These are phyloP conservation scores for Drosophila mojavensis DNA, from an alignment of 1,140 invertebrate species.

Conservation along the genomic window DNA sequence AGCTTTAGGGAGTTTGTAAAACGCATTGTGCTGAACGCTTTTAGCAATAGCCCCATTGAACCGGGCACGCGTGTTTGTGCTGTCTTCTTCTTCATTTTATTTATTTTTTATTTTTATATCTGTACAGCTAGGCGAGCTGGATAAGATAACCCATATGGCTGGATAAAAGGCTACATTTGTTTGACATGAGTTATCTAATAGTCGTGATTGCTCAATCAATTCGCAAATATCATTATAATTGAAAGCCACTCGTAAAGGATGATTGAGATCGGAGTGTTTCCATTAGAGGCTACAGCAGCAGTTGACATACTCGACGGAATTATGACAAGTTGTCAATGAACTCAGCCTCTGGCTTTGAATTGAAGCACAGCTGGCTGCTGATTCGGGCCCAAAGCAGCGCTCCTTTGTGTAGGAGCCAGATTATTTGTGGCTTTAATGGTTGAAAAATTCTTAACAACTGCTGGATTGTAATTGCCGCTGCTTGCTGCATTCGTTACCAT, in stretches of 20 bases:
- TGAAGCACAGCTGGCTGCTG: neutral
- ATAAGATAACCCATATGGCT: slow-evolving; percentile 47
- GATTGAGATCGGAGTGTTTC: slow-evolving; percentile 1
- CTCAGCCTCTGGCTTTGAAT: neutral
- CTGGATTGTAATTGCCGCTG: slow-evolving; percentile 66
- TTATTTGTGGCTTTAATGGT: slow-evolving; percentile 47
- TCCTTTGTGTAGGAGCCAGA: slow-evolving; percentile 13
- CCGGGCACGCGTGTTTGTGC: slow-evolving; percentile 61
- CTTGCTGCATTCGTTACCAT: slow-evolving; percentile 77
- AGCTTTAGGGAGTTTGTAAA: slow-evolving; percentile 72
- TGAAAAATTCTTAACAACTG: slow-evolving; percentile 62
- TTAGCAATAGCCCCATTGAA: slow-evolving; percentile 77
- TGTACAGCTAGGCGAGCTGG: neutral
- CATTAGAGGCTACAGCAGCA: neutral
- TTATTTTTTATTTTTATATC: slow-evolving; percentile 6
- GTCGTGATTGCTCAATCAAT: slow-evolving; percentile 75
- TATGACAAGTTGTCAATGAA: slow-evolving; percentile 2
- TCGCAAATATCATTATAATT: slow-evolving; percentile 74
- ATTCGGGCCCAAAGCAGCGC: slow-evolving; percentile 3
- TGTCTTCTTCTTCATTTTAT: slow-evolving; percentile 1
- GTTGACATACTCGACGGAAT: neutral
- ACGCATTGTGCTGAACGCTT: slow-evolving; percentile 66
- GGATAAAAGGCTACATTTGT: slow-evolving; percentile 46
- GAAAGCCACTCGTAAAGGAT: slow-evolving; percentile 51
- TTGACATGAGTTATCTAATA: slow-evolving; percentile 79